Evolutionary conservation across 1,140 invertebrate species (phyloP).

Genomic region (Penaeus japonicus): DNA sequence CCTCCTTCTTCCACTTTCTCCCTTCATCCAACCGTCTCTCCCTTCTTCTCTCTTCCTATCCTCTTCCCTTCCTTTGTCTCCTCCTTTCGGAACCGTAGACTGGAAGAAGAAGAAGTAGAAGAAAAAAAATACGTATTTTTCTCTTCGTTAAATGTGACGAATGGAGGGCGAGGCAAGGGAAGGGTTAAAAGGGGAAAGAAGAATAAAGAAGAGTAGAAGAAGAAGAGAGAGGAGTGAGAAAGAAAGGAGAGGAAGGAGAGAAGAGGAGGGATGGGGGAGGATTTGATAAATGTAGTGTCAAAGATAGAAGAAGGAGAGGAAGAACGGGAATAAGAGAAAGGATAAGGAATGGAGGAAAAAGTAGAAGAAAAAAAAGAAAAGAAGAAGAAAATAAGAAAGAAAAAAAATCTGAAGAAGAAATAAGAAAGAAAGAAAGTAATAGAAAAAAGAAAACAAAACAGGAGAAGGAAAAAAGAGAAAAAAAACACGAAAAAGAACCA

Average conservation of each 20-base stretch:
- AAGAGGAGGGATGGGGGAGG: too few relatives aligned
- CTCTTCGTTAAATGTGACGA: too few relatives aligned
- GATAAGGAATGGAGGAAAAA: not conserved
- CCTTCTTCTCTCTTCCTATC: not conserved
- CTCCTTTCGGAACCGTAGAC: not conserved
- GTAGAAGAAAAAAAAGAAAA: too few relatives aligned
- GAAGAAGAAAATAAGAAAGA: too few relatives aligned
- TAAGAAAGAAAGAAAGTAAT: too few relatives aligned
- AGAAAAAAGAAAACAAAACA: too few relatives aligned
- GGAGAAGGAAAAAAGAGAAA: too few relatives aligned
- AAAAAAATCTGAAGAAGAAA: too few relatives aligned
- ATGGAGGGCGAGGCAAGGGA: slow-evolving; percentile 7
- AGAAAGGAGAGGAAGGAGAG: not conserved
- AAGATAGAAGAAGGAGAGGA: not conserved
- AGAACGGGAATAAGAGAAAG: too few relatives aligned
- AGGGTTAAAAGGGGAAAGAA: not conserved
- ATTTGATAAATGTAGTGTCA: too few relatives aligned
- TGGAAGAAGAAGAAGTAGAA: not conserved
- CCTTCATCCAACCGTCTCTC: not conserved
- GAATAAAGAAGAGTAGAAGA: not conserved
- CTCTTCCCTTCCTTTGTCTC: not conserved
- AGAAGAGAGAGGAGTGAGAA: not conserved
- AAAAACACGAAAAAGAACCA: too few relatives aligned
- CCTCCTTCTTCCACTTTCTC: not conserved
- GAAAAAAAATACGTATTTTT: not conserved